These are phyloP conservation scores for Drosophila hamatofila DNA, from an alignment of 2,888 invertebrate genomes.

Conservation along the genomic window DNA sequence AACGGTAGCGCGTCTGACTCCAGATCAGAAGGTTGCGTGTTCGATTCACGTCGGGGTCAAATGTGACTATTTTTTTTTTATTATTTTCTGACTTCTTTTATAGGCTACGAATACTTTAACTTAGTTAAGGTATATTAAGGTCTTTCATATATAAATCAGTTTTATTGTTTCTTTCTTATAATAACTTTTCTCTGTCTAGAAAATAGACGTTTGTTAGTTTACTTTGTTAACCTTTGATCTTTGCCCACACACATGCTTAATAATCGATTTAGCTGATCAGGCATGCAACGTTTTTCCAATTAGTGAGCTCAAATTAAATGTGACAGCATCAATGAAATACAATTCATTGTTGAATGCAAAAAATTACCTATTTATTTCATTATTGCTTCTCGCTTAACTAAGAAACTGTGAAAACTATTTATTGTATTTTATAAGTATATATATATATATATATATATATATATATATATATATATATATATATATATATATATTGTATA, in stretches of 20 bases:
- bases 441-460: not conserved
- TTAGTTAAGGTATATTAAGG: too few species aligned
- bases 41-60: constrained; percentile 80
- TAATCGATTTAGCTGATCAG: not conserved
- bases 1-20: constrained; percentile 80
- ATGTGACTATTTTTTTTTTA: constrained; percentile 10
- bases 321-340: constrained; percentile 10
- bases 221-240: not conserved
- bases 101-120: too few species aligned
- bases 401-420: not conserved
- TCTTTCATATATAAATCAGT: too few species aligned
- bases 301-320: not conserved
- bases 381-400: not conserved
- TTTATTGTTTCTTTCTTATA: too few species aligned
- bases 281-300: not conserved
- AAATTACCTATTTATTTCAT: not conserved
- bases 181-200: too few species aligned
- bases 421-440: too few species aligned
- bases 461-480: not conserved
- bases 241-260: not conserved
- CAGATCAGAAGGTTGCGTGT: constrained; percentile 81
- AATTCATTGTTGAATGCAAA: constrained; percentile 9
- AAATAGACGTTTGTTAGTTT: not conserved
- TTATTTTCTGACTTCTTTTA: not conserved
- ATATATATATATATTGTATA: not conserved